Evolutionary conservation across 64 coral and sea anemone species (phyloP), one percentile per base, ranked within the genome.

Genomic region (Montipora efflorescens): DNA sequence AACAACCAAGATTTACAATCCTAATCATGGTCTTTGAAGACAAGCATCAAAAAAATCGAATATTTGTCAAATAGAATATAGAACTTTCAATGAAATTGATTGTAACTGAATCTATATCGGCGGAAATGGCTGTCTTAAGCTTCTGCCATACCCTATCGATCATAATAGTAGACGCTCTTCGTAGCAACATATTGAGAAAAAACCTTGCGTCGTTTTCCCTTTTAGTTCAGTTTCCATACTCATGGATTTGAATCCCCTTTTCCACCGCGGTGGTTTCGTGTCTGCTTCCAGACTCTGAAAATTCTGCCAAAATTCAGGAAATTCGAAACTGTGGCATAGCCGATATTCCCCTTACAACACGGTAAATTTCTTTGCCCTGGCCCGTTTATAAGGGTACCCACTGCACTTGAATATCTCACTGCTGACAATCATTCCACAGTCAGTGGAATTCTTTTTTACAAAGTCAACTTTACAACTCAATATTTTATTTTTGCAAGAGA

Each of bases 111-210:
- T 72, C 46, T 71, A 16, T 14, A 36, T 46, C 20, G 49, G 81
- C 81, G 82, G 82, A 86, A 86, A 86, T 72, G 43, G 1, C 19
- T 86, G 81, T 86, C 66, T 84, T n/a, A 66, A 47, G 66, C 44
- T 49, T 16, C 61, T 13, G 16, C 44, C 7, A 49, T 66, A 47
- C 61, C 20, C 14, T 5, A 71, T 22, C 68, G 4, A 71, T 84
- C 18, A 43, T 69, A 86, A 86, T 36, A 36, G 36, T 36, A 36
- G 36, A 36, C 36, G 36, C 36, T 36, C 36, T 36, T 36, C 36
- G 36, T 2, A 36, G 36, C 36, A 36, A 36, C 36, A 36, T 36
- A 36, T 36, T 36, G 36, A 36, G 36, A 36, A 7, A 71, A 51
- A 71, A 10, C 9, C 14, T 0, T 20, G 46, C 20, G 5, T 66